A percentile compares a stretch with the other conserved stretches of the same genome.
These are phyloP conservation scores for Meloidogyne floridensis DNA, from an alignment of 1,140 invertebrate genomes.

Conservation along the genomic window DNA sequence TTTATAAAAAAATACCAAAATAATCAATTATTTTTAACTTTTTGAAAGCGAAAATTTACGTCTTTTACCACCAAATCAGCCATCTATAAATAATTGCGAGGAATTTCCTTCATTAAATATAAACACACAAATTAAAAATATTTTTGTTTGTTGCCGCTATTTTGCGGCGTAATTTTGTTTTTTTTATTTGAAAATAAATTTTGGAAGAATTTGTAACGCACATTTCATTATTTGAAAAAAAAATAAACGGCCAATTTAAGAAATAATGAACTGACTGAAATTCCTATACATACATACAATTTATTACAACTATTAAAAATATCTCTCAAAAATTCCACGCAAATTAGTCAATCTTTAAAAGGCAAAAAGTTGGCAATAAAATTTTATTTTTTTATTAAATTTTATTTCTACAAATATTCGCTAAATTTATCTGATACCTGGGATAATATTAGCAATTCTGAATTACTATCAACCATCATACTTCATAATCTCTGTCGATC, in stretches of 20 bases:
- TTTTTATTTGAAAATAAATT: background rate
- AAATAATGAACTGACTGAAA: background rate
- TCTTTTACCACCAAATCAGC: background rate
- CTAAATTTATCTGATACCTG: too few relatives aligned
- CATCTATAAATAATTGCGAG: conserved; percentile 2
- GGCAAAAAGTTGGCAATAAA: background rate
- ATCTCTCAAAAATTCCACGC: background rate
- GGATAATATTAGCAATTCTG: too few relatives aligned
- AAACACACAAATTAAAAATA: background rate
- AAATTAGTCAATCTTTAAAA: background rate
- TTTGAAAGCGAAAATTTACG: background rate
- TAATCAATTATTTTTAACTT: background rate
- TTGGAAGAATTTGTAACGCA: background rate
- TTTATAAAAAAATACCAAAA: background rate
- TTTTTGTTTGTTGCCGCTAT: background rate
- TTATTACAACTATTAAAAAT: too few relatives aligned
- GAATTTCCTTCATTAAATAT: conserved; percentile 1
- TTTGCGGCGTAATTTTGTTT: background rate
- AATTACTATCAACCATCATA: too few relatives aligned
- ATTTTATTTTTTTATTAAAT: too few relatives aligned
- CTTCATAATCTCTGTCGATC: too few relatives aligned
- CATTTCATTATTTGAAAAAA: background rate
- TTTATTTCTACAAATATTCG: too few relatives aligned
- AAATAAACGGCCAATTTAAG: conserved; percentile 2
- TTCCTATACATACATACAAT: too few relatives aligned